A percentile compares a stretch with the other conserved stretches of the same genome.
Evolutionary conservation across 2,888 invertebrate species (phyloP).

Genomic region (Morinoia aosen): DNA sequence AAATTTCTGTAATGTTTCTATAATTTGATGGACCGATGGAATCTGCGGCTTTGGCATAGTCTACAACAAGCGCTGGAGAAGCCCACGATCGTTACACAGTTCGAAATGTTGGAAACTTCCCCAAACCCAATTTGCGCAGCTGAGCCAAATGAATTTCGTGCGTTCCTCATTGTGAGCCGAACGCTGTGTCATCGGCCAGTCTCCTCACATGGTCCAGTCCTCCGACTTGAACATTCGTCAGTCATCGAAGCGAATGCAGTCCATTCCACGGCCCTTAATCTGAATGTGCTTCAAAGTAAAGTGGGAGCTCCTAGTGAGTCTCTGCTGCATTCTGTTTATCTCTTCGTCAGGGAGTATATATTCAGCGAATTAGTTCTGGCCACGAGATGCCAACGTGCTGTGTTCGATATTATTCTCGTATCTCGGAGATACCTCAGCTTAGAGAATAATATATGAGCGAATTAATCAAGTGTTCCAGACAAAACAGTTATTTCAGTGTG

Average conservation of each 20-base stretch:
- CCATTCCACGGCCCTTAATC: conserved; percentile 12
- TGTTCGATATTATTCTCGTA: background rate
- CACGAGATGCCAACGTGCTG: background rate
- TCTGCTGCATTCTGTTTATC: background rate
- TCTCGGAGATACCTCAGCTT: background rate
- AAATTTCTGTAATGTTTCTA: too few relatives aligned
- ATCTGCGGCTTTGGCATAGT: background rate
- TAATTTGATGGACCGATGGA: too few relatives aligned
- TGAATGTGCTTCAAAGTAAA: conserved; percentile 12
- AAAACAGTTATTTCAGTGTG: too few relatives aligned
- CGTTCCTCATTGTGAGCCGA: background rate
- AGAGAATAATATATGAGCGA: background rate
- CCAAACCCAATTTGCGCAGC: background rate
- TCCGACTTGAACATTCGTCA: background rate
- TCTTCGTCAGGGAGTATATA: background rate
- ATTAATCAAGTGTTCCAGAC: too few relatives aligned
- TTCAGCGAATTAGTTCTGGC: background rate
- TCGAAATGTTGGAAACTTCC: background rate
- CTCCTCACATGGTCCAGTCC: background rate
- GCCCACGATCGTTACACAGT: background rate
- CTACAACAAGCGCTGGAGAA: background rate
- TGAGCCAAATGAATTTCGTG: background rate
- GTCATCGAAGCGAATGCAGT: background rate
- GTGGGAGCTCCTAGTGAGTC: background rate
- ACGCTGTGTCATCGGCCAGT: background rate